Percentiles rank a stretch among this genome's conserved stretches.
These are phyloP conservation scores for Oncopeltus fasciatus DNA, from an alignment of 1,140 invertebrate genomes.

Conservation along the genomic window DNA sequence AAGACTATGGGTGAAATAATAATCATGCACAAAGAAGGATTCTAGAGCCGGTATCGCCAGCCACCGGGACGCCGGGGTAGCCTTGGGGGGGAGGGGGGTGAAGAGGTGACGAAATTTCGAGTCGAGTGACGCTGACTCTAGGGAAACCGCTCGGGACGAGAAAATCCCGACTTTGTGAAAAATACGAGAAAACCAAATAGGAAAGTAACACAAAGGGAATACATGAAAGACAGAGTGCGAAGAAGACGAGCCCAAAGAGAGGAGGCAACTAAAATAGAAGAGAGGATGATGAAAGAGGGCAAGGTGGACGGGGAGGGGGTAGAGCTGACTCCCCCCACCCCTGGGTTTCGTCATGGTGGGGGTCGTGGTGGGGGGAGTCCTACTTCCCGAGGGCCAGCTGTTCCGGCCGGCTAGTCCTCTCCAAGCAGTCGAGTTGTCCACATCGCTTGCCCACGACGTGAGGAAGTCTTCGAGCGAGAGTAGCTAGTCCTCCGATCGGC, in stretches of 20 bases:
- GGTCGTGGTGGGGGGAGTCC: not conserved
- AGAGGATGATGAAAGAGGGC: not conserved
- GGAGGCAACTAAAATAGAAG: not conserved
- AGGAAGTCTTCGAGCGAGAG: not conserved
- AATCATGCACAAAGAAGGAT: no score
- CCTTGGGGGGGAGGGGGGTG: no score
- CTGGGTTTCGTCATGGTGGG: not conserved
- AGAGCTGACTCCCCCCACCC: not conserved
- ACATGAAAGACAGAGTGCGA: not conserved
- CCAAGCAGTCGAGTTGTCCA: not conserved
- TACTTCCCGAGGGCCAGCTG: not conserved
- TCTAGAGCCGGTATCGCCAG: no score
- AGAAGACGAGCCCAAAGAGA: not conserved
- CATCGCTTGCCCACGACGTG: not conserved
- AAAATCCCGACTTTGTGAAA: no score
- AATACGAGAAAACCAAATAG: no score
- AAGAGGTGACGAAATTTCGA: no score
- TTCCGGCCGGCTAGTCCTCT: not conserved
- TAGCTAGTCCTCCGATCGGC: not conserved
- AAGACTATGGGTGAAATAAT: no score
- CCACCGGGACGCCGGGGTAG: no score
- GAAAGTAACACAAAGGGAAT: no score
- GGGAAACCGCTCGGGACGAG: no score
- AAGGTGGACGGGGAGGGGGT: not conserved
- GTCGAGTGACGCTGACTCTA: no score